A percentile compares a stretch with the other conserved stretches of the same genome.
Evolutionary conservation across 2,113 vertebrate species (phyloP).

Genomic region (Pardalotus punctatus): DNA sequence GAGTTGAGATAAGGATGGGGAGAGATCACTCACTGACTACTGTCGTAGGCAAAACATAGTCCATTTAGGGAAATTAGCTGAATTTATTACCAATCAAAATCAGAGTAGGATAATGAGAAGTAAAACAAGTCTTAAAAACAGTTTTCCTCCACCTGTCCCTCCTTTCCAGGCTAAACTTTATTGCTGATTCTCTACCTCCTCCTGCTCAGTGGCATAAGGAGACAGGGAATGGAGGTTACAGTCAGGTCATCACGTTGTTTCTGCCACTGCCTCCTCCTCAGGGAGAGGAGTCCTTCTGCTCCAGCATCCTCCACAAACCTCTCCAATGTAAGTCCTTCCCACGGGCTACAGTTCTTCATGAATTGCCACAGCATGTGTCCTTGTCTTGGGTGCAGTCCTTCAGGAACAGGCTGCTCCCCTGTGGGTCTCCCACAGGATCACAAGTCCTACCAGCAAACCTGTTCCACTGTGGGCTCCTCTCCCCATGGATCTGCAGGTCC

Average conservation of each 20-base stretch:
- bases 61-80: background rate
- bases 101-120: background rate
- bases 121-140: background rate
- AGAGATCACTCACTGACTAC: background rate
- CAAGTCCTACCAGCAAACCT: background rate
- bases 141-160: background rate
- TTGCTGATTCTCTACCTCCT: background rate
- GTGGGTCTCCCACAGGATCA: background rate
- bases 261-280: background rate
- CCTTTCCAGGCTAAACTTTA: background rate
- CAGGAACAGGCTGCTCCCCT: background rate
- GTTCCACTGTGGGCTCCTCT: background rate
- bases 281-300: background rate
- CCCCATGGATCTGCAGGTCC: background rate
- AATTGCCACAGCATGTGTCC: background rate
- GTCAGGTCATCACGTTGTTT: background rate
- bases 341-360: fast-evolving
- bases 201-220: background rate
- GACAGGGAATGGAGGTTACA: fast-evolving
- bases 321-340: background rate
- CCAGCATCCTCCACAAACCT: background rate
- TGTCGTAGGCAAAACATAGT: background rate
- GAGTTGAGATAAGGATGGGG: background rate
- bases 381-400: background rate
- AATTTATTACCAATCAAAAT: background rate